A percentile compares a stretch with the other conserved stretches of the same genome.
Evolutionary conservation across 37 sponge, comb jelly and placozoan genomes (phyloP).

Genomic region (Cladorhizidae sp.): DNA sequence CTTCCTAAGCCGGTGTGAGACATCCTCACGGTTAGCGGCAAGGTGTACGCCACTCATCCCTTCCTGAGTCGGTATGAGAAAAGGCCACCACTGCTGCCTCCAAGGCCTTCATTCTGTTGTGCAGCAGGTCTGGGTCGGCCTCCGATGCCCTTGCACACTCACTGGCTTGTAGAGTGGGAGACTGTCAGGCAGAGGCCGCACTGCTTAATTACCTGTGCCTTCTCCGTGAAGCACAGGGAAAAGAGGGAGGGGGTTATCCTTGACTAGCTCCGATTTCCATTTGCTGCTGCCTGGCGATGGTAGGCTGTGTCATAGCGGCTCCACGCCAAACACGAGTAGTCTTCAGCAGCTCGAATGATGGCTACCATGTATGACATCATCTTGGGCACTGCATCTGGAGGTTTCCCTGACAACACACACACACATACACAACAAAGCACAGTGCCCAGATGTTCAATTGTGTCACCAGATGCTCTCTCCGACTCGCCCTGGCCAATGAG

Average conservation of each 20-base stretch:
- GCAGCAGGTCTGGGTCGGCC: conserved; percentile 2
- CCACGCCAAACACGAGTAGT: conserved; percentile 16
- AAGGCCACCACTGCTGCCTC: conserved; percentile 6
- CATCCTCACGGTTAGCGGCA: too few relatives aligned
- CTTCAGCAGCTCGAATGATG: neutral
- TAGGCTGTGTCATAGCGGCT: conserved; percentile 27
- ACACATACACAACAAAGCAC: neutral
- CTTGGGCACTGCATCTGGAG: neutral
- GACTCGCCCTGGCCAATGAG: neutral
- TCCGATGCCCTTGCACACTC: neutral
- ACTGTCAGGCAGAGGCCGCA: neutral
- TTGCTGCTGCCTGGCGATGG: conserved; percentile 27
- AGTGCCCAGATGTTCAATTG: neutral
- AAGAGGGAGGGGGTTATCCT: conserved; percentile 20
- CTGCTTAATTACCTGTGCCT: neutral
- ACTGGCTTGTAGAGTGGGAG: neutral
- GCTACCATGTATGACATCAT: too few relatives aligned
- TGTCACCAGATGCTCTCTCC: neutral
- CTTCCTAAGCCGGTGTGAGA: too few relatives aligned
- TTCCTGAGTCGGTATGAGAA: neutral
- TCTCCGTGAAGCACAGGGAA: conserved; percentile 37
- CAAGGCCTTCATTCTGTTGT: neutral
- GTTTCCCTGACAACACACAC: neutral
- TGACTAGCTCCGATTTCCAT: conserved; percentile 15
- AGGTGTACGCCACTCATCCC: neutral